Percentiles rank a stretch among this genome's conserved stretches.
Evolutionary conservation across 2,113 vertebrate species (phyloP).

Genomic region (Toxostoma redivivum): DNA sequence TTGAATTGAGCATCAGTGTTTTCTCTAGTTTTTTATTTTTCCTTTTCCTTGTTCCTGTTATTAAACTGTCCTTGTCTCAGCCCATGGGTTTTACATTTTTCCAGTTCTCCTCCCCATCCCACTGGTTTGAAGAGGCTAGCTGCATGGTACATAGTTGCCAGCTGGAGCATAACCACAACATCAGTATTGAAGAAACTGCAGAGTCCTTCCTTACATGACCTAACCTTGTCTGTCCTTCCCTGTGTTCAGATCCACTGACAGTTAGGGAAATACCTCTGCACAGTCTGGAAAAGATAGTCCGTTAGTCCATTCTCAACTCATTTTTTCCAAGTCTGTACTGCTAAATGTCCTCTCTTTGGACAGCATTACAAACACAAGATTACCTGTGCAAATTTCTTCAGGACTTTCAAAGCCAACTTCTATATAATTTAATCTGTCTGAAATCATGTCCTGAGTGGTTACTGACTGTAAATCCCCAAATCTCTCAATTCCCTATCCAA

Average conservation of each 20-base stretch:
- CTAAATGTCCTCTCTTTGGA: not conserved
- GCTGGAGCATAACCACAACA: accelerated
- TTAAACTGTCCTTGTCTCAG: not conserved
- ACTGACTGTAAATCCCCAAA: not conserved
- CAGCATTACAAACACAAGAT: not conserved
- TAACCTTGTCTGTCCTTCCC: not conserved
- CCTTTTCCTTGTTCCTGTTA: not conserved
- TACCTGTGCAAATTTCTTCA: not conserved
- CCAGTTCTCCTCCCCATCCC: not conserved
- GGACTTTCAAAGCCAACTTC: not conserved
- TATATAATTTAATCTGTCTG: not conserved
- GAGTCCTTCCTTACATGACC: not conserved
- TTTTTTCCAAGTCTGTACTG: not conserved
- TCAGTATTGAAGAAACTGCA: not conserved
- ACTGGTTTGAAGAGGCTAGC: not conserved
- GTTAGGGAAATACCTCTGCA: not conserved
- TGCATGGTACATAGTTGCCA: not conserved
- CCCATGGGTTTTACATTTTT: not conserved
- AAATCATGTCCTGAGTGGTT: not conserved
- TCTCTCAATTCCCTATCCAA: not conserved
- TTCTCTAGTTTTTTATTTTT: not conserved
- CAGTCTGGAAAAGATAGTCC: not conserved
- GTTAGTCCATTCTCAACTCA: not conserved
- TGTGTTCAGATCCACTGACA: not conserved
- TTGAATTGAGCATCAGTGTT: not conserved